Conservation (phyloP, 2,797 vertebrate genomes). For the Catharus ustulatus region DNA sequence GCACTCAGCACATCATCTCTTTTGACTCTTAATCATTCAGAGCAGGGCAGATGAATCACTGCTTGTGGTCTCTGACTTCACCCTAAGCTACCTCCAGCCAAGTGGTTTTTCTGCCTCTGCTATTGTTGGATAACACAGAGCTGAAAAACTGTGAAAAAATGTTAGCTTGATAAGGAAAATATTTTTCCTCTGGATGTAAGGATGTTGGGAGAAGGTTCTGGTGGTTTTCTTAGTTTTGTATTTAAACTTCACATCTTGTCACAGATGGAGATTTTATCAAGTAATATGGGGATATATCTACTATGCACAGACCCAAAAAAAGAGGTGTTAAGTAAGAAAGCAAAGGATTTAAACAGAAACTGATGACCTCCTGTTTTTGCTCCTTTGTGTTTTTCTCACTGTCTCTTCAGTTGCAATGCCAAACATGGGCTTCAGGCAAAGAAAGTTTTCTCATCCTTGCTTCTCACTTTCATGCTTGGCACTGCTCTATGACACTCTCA, state of each 20-base stretch:
- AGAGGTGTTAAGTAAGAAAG: background rate
- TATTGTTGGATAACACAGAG: background rate
- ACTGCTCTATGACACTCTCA: background rate
- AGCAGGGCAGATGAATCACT: background rate
- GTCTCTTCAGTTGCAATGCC: background rate
- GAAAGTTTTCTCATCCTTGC: background rate
- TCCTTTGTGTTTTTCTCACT: background rate
- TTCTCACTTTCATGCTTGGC: background rate
- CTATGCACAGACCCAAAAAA: background rate
- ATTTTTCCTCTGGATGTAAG: background rate
- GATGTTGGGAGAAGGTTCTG: background rate
- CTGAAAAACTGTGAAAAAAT: background rate
- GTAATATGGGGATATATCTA: background rate
- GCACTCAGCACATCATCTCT: background rate
- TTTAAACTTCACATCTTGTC: background rate
- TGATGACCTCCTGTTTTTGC: background rate
- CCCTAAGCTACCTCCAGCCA: background rate
- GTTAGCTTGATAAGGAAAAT: background rate
- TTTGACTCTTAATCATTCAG: background rate
- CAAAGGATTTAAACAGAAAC: background rate
- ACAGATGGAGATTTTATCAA: background rate
- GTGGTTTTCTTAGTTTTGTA: background rate
- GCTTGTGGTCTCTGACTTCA: background rate
- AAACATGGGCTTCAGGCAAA: background rate
- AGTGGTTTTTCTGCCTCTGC: background rate